phyloP scores from a whole-genome alignment of 2,113 vertebrate species.

The Istiophorus platypterus region DNA sequence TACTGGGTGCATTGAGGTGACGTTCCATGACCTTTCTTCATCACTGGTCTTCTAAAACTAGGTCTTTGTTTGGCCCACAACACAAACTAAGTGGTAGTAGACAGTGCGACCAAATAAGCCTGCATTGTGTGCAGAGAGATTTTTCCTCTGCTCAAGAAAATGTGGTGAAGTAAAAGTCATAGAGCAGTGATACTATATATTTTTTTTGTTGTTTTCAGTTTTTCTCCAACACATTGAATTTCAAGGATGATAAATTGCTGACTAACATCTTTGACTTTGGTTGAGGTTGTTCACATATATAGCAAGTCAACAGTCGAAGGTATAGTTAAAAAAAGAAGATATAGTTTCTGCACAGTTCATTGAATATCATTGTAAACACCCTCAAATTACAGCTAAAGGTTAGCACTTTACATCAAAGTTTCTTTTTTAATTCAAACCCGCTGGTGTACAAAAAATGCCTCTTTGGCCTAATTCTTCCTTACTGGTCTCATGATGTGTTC shows the following conservation, averaged over 20 bases:
- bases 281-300: conserved; percentile 10
- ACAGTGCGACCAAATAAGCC: background rate
- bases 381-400: conserved; percentile 40
- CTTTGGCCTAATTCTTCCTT: conserved; percentile 23
- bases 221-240: conserved; percentile 14
- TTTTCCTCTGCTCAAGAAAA: background rate
- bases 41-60: conserved; percentile 21
- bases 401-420: conserved; percentile 19
- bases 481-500: conserved; percentile 44
- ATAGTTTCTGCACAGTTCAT: conserved; percentile 25
- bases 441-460: background rate
- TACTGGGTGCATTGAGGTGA: conserved; percentile 35
- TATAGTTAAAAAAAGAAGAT: background rate
- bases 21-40: conserved; percentile 46
- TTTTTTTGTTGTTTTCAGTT: conserved; percentile 23
- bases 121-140: background rate
- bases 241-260: conserved; percentile 36
- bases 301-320: conserved; percentile 3
- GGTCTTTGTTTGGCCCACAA: conserved; percentile 5
- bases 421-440: conserved; percentile 24
- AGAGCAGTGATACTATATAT: background rate
- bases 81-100: background rate
- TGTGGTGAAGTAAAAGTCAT: background rate
- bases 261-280: conserved; percentile 9
- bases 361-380: conserved; percentile 41